A percentile compares a stretch with the other conserved stretches of the same genome.
Conservation (phyloP, 2,888 invertebrate genomes). For the Parnassius orleans region DNA sequence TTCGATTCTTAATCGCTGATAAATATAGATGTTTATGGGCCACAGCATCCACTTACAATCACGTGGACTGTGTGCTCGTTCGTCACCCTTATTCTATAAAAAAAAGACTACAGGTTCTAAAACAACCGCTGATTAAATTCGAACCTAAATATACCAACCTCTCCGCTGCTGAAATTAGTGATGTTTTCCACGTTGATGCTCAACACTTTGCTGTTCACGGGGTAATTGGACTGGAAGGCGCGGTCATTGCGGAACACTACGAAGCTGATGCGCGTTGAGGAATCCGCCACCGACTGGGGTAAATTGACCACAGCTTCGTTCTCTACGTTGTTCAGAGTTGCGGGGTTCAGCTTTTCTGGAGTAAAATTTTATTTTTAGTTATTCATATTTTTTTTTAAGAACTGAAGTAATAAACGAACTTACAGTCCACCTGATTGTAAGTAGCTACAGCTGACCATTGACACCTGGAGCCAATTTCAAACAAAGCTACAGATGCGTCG, state of each 20-base stretch:
- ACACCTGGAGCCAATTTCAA: too few relatives aligned
- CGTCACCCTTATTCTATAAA: too few relatives aligned
- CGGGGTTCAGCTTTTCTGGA: conserved; percentile 49
- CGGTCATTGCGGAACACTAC: conserved; percentile 71
- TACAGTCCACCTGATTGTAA: too few relatives aligned
- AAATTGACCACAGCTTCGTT: conserved; percentile 67
- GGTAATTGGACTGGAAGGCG: conserved; percentile 51
- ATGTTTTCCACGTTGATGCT: conserved; percentile 69
- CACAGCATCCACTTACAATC: too few relatives aligned
- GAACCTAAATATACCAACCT: conserved; percentile 44
- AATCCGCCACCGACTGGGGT: conserved; percentile 52
- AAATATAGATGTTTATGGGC: too few relatives aligned
- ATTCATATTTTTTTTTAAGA: too few relatives aligned
- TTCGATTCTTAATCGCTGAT: too few relatives aligned
- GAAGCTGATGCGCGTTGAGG: conserved; percentile 63
- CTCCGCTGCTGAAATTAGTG: conserved; percentile 53
- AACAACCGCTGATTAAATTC: neutral
- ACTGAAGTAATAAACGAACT: too few relatives aligned
- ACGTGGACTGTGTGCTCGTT: too few relatives aligned
- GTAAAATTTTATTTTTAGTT: conserved; percentile 8
- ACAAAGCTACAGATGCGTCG: too few relatives aligned
- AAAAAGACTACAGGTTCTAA: too few relatives aligned
- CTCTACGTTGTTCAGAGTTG: conserved; percentile 41
- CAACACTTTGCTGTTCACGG: conserved; percentile 72
- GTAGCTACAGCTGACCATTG: too few relatives aligned